Conservation (phyloP, 2,113 vertebrate genomes). For the Sapayoa aenigma region DNA sequence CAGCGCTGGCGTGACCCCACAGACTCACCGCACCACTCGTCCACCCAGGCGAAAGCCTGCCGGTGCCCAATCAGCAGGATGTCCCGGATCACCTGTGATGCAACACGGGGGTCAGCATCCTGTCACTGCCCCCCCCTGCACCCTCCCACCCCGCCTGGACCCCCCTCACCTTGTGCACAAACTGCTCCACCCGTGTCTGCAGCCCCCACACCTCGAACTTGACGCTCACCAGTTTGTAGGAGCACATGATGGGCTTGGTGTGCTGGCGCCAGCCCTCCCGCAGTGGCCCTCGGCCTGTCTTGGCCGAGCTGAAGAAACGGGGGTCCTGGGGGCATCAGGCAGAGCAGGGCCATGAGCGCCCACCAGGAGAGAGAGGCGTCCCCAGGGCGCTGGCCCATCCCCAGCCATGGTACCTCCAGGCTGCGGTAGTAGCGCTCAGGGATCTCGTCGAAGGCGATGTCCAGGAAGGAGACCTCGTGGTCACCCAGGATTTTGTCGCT, state of each 20-base stretch:
- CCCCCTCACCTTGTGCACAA: conserved; percentile 73
- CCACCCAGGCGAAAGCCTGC: conserved; percentile 77
- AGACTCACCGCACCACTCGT: conserved; percentile 76
- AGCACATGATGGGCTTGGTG: conserved; percentile 75
- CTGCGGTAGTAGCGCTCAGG: conserved; percentile 76
- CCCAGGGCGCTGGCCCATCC: rapidly evolving
- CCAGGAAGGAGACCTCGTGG: conserved; percentile 72
- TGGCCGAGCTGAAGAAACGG: conserved; percentile 70
- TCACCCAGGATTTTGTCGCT: conserved; percentile 60
- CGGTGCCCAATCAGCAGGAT: conserved; percentile 76
- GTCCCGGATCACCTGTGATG: conserved; percentile 71
- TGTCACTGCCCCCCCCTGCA: background rate
- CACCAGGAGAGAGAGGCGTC: background rate
- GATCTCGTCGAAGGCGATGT: conserved; percentile 76
- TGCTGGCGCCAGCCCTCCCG: conserved; percentile 73
- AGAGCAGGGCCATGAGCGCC: rapidly evolving
- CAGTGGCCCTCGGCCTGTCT: conserved; percentile 72
- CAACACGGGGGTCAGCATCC: background rate
- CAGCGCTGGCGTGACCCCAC: rapidly evolving
- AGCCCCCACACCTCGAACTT: conserved; percentile 81
- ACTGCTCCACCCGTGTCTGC: conserved; percentile 76
- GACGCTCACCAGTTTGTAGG: conserved; percentile 78
- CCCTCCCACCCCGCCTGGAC: rapidly evolving
- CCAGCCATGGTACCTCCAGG: conserved; percentile 49
- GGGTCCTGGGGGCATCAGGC: conserved; percentile 48